These are phyloP conservation scores for Pimephales promelas DNA, from an alignment of 2,113 vertebrate species.

Conservation along the genomic window DNA sequence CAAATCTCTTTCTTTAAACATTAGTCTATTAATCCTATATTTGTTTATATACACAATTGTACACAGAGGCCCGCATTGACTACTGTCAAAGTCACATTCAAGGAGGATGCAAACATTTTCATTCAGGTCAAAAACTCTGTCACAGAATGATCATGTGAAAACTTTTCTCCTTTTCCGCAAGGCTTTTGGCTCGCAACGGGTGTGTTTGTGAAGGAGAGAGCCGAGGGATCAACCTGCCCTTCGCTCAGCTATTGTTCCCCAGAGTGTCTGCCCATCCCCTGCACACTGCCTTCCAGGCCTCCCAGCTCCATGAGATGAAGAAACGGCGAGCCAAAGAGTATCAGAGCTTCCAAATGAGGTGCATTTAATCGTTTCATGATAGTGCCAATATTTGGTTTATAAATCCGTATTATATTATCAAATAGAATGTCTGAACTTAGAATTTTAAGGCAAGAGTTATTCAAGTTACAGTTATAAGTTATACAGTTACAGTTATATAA, in stretches of 20 bases:
- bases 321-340: slow-evolving; percentile 79
- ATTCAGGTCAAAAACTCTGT: background rate
- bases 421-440: too few relatives aligned
- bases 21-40: too few relatives aligned
- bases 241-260: slow-evolving; percentile 75
- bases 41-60: background rate
- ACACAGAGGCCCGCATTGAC: background rate
- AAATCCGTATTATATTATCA: background rate
- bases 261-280: slow-evolving; percentile 72
- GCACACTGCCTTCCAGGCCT: slow-evolving; percentile 69
- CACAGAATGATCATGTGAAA: background rate
- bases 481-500: too few relatives aligned
- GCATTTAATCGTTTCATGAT: background rate
- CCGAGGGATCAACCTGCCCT: slow-evolving; percentile 71
- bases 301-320: slow-evolving; percentile 72
- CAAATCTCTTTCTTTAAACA: background rate
- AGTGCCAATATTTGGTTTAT: background rate
- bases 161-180: slow-evolving; percentile 55
- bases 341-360: slow-evolving; percentile 80
- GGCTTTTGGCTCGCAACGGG: slow-evolving; percentile 77
- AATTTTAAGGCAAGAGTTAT: too few relatives aligned
- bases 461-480: too few relatives aligned
- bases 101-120: background rate
- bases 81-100: background rate
- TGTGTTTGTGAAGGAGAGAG: slow-evolving; percentile 80